Evolutionary conservation across 2,888 invertebrate genomes (phyloP).

Genomic region (Gastrophysa polygoni): DNA sequence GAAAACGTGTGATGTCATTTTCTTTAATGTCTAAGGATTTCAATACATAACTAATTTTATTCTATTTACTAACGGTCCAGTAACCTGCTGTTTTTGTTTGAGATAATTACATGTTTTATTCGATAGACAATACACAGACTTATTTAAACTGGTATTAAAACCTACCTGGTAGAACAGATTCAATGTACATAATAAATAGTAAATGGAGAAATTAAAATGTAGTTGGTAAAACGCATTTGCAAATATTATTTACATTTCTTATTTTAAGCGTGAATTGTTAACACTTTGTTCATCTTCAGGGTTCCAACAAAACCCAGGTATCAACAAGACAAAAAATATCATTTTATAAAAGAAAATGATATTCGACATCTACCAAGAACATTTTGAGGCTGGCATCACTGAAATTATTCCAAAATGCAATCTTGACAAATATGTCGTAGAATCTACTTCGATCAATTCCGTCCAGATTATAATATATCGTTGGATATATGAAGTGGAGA

Average conservation of each 20-base stretch:
- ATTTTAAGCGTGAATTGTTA: constrained; percentile 18
- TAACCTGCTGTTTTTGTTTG: constrained; percentile 40
- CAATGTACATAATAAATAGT: constrained; percentile 37
- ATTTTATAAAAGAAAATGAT: too few species aligned
- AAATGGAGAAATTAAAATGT: constrained; percentile 21
- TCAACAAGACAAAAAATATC: not conserved
- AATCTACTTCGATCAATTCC: too few species aligned
- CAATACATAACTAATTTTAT: constrained; percentile 22
- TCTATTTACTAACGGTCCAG: constrained; percentile 39
- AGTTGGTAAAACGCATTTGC: constrained; percentile 19
- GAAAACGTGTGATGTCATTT: constrained; percentile 23
- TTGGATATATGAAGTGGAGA: too few species aligned
- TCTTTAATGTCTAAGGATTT: constrained; percentile 19
- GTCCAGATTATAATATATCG: too few species aligned
- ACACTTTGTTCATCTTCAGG: constrained; percentile 1
- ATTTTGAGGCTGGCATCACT: too few species aligned
- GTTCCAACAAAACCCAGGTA: constrained; percentile 11
- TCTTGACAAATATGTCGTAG: too few species aligned
- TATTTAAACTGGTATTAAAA: constrained; percentile 21
- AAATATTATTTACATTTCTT: constrained; percentile 30
- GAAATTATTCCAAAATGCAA: too few species aligned
- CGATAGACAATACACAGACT: constrained; percentile 29
- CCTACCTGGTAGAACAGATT: constrained; percentile 33
- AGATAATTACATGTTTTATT: constrained; percentile 28
- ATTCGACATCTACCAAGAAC: too few species aligned